Evolutionary conservation across 2,113 vertebrate species (phyloP), one percentile per base, ranked within the genome.

Genomic region (Sarotherodon lohbergeri): DNA sequence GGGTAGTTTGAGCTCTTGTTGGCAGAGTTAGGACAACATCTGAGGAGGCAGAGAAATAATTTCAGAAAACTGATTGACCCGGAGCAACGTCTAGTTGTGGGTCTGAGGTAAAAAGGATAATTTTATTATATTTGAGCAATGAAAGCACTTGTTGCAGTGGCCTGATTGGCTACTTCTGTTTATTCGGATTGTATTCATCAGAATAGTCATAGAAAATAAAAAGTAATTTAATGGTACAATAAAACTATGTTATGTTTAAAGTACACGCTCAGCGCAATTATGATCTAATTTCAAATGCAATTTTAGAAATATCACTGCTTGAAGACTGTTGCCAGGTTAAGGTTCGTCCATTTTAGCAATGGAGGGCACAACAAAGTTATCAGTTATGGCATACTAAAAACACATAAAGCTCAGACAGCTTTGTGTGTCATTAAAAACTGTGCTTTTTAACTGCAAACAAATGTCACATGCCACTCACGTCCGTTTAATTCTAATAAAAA

Each of bases 401-500:
- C 39, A 66, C 5, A 56, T 14, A 2, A 56, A 78, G 13, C 29
- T 22, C 32, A 66, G 57, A 81, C 59, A 93, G 73, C 19, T 41
- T n/a, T 50, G 48, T n/a, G 3, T 88, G 27, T 68, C 17, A 84
- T 78, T 57, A 71, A 78, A 66, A 88, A 79, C 32, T 36, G 14
- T 71, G 8, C 14, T 7, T 85, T 71, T 59, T 63, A 17, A 78
- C 84, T 54, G 43, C 17, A 50, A 82, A 82, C 19, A n/a, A 89
- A 14, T 82, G 88, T 63, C 81, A 85, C 83, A 32, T 91, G 81
- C 56, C 66, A 78, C 54, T 86, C 55, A 81, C 1, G 7, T 68
- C 48, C 24, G n/a, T 87, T 24, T 52, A 46, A 81, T 84, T 79
- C 87, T 4, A 89, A 84, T 86, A 55, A 82, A 90, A 84, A 84